Evolutionary conservation across 2,113 vertebrate species (phyloP).

Genomic region (Zootoca vivipara): DNA sequence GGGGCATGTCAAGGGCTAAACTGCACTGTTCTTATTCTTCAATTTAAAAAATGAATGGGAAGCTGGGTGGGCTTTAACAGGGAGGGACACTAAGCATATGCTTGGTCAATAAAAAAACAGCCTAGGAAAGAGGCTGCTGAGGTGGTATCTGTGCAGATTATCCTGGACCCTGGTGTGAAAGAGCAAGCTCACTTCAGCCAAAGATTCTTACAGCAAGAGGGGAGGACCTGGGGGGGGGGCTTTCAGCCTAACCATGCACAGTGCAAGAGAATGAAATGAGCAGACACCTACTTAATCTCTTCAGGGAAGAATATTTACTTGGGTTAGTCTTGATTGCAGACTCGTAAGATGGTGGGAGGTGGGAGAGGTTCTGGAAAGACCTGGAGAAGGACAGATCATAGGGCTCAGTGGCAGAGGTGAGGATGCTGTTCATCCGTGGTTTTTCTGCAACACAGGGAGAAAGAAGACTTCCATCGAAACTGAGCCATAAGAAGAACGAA

Average conservation of each 20-base stretch:
- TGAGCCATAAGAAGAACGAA: not conserved
- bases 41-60: not conserved
- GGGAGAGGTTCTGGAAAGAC: constrained; percentile 98
- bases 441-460: constrained; percentile 82
- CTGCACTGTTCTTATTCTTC: fast-evolving
- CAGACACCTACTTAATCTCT: constrained; percentile 93
- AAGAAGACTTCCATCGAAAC: not conserved
- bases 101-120: not conserved
- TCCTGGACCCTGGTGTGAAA: not conserved
- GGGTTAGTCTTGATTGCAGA: constrained; percentile 94
- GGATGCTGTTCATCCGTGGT: constrained; percentile 93
- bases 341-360: constrained; percentile 96
- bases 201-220: not conserved
- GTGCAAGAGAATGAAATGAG: constrained; percentile 51
- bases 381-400: constrained; percentile 97
- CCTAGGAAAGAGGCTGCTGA: not conserved
- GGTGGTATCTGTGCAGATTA: not conserved
- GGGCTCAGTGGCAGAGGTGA: constrained; percentile 97
- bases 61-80: not conserved
- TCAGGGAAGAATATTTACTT: constrained; percentile 96
- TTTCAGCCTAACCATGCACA: not conserved
- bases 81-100: not conserved
- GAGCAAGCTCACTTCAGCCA: not conserved
- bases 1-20: not conserved
- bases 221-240: not conserved